Conservation (phyloP, 2,888 invertebrate genomes). For the Brachyptera putata region DNA sequence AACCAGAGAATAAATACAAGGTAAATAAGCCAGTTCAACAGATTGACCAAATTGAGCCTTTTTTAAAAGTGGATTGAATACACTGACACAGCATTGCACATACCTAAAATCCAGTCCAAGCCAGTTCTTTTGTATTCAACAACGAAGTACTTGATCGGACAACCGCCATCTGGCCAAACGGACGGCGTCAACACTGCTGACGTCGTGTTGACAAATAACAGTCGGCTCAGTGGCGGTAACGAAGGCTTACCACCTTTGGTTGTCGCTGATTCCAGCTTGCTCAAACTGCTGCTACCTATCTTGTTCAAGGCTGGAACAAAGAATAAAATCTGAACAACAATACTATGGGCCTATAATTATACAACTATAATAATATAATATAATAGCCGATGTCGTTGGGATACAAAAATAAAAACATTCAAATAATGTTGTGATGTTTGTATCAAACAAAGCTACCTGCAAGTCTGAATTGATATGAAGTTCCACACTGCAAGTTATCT, state of each 20-base stretch:
- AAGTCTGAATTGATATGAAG: slow-evolving; percentile 45
- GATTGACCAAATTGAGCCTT: too few relatives aligned
- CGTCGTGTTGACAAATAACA: slow-evolving; percentile 45
- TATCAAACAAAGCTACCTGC: too few relatives aligned
- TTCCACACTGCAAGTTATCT: slow-evolving; percentile 44
- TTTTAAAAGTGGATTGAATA: too few relatives aligned
- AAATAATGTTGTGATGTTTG: too few relatives aligned
- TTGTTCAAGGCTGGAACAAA: slow-evolving; percentile 43
- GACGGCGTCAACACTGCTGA: slow-evolving; percentile 44
- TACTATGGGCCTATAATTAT: too few relatives aligned
- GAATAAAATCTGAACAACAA: too few relatives aligned
- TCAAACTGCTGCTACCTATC: slow-evolving; percentile 46
- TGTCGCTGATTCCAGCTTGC: slow-evolving; percentile 43
- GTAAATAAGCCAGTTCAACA: too few relatives aligned
- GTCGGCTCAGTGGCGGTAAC: slow-evolving; percentile 40
- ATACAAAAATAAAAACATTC: too few relatives aligned
- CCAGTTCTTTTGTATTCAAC: slow-evolving; percentile 44
- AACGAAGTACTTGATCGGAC: slow-evolving; percentile 45
- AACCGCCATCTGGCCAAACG: slow-evolving; percentile 47
- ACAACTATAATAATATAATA: too few relatives aligned
- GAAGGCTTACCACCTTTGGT: slow-evolving; percentile 46
- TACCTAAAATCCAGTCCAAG: slow-evolving; percentile 42
- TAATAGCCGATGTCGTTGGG: too few relatives aligned
- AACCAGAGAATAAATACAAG: too few relatives aligned
- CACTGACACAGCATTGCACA: too few relatives aligned